These are phyloP conservation scores for Loriculus beryllinus DNA, from an alignment of 2,797 vertebrate species.

Conservation along the genomic window DNA sequence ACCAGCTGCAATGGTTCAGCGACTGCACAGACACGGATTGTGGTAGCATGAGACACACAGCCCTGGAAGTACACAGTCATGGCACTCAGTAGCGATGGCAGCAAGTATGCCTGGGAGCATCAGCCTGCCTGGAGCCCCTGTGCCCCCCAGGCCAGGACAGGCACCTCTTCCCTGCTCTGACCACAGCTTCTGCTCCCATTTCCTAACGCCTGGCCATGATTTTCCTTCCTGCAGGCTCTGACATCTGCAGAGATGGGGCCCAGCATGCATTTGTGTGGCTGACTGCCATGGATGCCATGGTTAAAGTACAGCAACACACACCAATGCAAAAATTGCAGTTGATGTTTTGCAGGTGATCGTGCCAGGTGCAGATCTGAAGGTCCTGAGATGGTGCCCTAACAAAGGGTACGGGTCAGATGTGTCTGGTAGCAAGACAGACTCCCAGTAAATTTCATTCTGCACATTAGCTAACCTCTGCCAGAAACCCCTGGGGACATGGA, in stretches of 20 bases:
- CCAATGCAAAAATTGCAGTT: background rate
- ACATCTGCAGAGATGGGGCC: background rate
- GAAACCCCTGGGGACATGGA: no score
- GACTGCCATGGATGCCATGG: background rate
- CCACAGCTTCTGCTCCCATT: background rate
- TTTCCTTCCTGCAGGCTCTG: background rate
- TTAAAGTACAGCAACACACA: background rate
- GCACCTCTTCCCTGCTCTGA: background rate
- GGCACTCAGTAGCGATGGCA: background rate
- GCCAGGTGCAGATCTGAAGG: background rate
- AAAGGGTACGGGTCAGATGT: background rate
- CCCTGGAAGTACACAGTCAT: background rate
- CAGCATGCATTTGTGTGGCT: background rate
- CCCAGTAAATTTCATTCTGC: background rate
- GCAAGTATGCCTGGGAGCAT: background rate
- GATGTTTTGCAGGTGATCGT: background rate
- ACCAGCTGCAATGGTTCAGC: background rate
- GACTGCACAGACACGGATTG: rapidly evolving
- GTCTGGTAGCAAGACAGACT: background rate
- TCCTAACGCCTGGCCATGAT: background rate
- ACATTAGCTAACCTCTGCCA: background rate
- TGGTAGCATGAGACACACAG: background rate
- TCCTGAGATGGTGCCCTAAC: background rate
- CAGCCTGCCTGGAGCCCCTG: background rate
- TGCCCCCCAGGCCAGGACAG: background rate